A percentile compares a stretch with the other conserved stretches of the same genome.
phyloP scores from a whole-genome alignment of 23 tunicate species.

The Trididemnum clinides region DNA sequence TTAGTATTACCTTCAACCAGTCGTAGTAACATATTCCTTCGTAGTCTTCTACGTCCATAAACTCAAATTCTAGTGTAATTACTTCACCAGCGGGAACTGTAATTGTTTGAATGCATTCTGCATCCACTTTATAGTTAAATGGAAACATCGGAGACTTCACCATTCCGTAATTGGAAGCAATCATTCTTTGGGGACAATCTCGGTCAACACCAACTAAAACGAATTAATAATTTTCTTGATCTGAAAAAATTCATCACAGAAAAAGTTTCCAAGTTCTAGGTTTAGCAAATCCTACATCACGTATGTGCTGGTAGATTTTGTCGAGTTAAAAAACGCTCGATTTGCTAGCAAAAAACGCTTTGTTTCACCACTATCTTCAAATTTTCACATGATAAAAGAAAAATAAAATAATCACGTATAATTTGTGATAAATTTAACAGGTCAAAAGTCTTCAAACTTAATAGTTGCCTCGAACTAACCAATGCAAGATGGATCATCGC shows the following conservation, averaged over 20 bases:
- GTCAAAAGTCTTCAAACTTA: too few species aligned
- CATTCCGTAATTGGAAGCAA: conserved; percentile 23
- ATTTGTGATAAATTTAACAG: too few species aligned
- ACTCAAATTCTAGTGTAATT: conserved; percentile 54
- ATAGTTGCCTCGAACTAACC: conserved; percentile 26
- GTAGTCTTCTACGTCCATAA: conserved; percentile 80
- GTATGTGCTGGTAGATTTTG: too few species aligned
- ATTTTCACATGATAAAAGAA: too few species aligned
- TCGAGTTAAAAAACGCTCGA: too few species aligned
- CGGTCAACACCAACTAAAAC: conserved; percentile 57
- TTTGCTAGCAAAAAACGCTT: too few species aligned
- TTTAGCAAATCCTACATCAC: too few species aligned
- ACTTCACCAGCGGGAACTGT: conserved; percentile 43
- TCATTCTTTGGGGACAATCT: conserved; percentile 46
- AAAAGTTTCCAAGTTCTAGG: too few species aligned
- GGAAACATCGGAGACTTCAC: conserved; percentile 79
- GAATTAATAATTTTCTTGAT: too few species aligned
- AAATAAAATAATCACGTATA: too few species aligned
- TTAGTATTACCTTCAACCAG: conserved; percentile 75
- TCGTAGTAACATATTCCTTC: conserved; percentile 84
- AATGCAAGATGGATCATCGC: conserved; percentile 53
- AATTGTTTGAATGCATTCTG: conserved; percentile 71
- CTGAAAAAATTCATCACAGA: too few species aligned
- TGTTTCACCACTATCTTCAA: too few species aligned
- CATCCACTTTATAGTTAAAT: conserved; percentile 66